Evolutionary conservation across 2,888 invertebrate species (phyloP), one percentile per base, ranked within the genome.

Genomic region (Balanococcus diminutus): DNA sequence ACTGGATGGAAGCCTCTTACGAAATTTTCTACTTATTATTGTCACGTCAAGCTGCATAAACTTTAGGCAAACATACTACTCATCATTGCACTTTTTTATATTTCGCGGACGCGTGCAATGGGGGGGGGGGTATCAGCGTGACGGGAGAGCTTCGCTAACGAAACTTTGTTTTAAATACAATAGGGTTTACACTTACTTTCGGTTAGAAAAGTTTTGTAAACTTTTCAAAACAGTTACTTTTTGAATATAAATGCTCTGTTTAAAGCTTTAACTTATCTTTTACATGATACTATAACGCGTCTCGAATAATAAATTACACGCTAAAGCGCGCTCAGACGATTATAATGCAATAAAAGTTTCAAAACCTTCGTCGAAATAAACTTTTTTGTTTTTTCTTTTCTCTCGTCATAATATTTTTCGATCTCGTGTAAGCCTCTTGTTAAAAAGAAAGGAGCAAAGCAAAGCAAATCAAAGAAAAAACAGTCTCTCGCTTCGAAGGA

Each of bases 161-260:
- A 75, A 75, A 75, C 75, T 75, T 75, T 75, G 75, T 75, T 75
- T 75, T 75, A 75, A 75, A 75, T 75, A 75, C 75, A 75, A 75
- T 75, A 75, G 75, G 75, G 75, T 75, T 75, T 75, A 75, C 75
- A 75, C 75, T 75, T 36, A 75, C 75, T 75, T 75, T 75, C 75
- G 75, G 75, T 75, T 75, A 32, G 32, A 75, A 75, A 75, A 75
- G 75, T 75, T 75, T 75, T 14, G 25, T n/a, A 75, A 75, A 75
- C 75, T 75, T 75, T 75, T 75, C 75, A 75, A 75, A 75, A 75
- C 75, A 22, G 75, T 75, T 75, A 75, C 75, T 75, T 75, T 75
- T 75, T 75, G 75, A 75, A 75, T 75, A 75, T 75, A 75, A 75
- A 75, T 75, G 32, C 75, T 75, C 75, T 75, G 75, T 75, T 75